Evolutionary conservation across 2,888 invertebrate genomes (phyloP), one percentile per base, ranked within the genome.

Genomic region (Aspidiotus rigidus): DNA sequence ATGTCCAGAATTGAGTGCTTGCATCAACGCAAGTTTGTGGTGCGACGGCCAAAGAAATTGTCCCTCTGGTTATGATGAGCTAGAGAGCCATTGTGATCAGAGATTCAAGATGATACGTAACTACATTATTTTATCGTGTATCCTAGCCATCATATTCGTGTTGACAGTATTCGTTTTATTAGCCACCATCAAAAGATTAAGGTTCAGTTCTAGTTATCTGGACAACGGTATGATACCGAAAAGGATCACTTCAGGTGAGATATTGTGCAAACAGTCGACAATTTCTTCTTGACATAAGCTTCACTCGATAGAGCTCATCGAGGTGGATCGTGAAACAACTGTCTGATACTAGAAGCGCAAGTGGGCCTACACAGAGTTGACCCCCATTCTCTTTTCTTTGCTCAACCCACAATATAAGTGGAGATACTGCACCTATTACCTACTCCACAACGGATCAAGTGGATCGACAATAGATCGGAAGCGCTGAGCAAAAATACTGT

Each of bases 301-400:
- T 79, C 87, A 89, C 82, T 87, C 89, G 83, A 91, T 92, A 84
- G 92, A 92, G 80, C 92, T 89, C 80, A 92, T 92, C 78, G 90
- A 91, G 81, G 89, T 92, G 82, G 92, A 93, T 82, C 87, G 91
- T 79, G 92, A 92, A 82, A 92, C 92, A 79, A 92, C 92, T 76
- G 92, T 93, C 84, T 90, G 86, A 88, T 69, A 59, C 2, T 28
- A 28, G 28, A 28, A 3, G 28, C 28, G 2, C 17, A 28, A 44
- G 15, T 17, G 17, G 44, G 56, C 55, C 49, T 69, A 67, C 70
- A 49, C 67, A 69, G 56, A 28, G 44, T 44, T 10, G 60, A 60
- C n/a, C 28, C 10, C 15, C 16, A 42, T 8, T 10, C 44, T 15
- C 44, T n/a, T 64, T 15, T 64, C 7, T 63, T 11, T 49, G 53